Evolutionary conservation across 1,140 invertebrate genomes (phyloP).

Genomic region (Lordiphosa clarofinis): DNA sequence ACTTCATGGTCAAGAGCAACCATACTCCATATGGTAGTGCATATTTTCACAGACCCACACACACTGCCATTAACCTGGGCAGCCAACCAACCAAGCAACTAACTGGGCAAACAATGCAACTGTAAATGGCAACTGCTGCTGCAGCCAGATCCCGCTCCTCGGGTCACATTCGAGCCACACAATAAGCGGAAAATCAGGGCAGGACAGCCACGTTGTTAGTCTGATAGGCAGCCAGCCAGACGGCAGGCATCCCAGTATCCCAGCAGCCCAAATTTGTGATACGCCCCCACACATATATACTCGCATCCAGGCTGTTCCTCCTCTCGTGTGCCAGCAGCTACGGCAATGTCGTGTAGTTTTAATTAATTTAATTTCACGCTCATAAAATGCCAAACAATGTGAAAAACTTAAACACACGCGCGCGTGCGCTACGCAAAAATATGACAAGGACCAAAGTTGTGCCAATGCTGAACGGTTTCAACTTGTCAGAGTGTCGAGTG

Average conservation of each 20-base stretch:
- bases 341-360: conserved; percentile 48
- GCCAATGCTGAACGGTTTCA: conserved; percentile 19
- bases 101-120: conserved; percentile 35
- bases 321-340: conserved; percentile 1
- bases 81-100: conserved; percentile 19
- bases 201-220: conserved; percentile 13
- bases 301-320: conserved; percentile 14
- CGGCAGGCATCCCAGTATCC: background rate
- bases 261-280: conserved; percentile 14
- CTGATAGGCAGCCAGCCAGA: background rate
- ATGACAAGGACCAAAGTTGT: conserved; percentile 16
- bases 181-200: conserved; percentile 10
- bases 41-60: background rate
- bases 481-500: conserved; percentile 35
- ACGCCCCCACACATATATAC: conserved; percentile 1
- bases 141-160: conserved; percentile 19
- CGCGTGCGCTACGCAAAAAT: conserved; percentile 16
- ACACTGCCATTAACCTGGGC: conserved; percentile 31
- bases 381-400: conserved; percentile 67
- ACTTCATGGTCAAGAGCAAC: no score
- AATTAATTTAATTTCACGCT: conserved; percentile 74
- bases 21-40: background rate
- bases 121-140: conserved; percentile 31
- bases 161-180: conserved; percentile 6
- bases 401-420: conserved; percentile 38